Evolutionary conservation across 1,140 invertebrate genomes (phyloP).

Genomic region (Chymomyza costata): DNA sequence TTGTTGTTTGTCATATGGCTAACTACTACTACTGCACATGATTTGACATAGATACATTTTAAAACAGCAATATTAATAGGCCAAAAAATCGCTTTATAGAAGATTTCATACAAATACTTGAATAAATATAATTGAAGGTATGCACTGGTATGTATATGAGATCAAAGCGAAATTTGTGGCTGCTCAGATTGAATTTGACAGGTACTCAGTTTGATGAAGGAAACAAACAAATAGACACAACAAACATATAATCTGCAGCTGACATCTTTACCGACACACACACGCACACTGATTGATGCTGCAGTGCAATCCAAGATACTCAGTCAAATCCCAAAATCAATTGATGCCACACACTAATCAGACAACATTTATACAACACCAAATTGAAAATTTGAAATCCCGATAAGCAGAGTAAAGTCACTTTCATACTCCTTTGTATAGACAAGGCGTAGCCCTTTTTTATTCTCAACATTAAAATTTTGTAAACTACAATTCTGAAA

Average conservation of each 20-base stretch:
- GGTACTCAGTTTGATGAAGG: constrained; percentile 13
- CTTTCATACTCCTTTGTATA: too few species aligned
- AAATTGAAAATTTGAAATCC: constrained; percentile 3
- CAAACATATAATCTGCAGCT: constrained; percentile 4
- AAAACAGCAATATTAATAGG: too few species aligned
- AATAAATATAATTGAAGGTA: too few species aligned
- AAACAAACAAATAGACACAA: constrained; percentile 4
- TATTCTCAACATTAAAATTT: too few species aligned
- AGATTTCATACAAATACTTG: too few species aligned
- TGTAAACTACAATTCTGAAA: neutral
- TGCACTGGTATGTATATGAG: too few species aligned
- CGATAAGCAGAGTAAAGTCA: too few species aligned
- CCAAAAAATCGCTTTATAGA: too few species aligned
- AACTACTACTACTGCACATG: too few species aligned
- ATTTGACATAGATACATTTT: neutral
- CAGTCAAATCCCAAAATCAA: constrained; percentile 43
- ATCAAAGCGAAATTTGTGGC: too few species aligned
- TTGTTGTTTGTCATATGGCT: constrained; percentile 22
- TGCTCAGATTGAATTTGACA: constrained; percentile 1
- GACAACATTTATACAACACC: constrained; percentile 30
- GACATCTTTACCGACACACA: constrained; percentile 10
- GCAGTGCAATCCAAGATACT: constrained; percentile 24
- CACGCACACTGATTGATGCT: constrained; percentile 1
- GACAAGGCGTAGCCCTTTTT: too few species aligned
- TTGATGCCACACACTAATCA: constrained; percentile 39